A percentile compares a stretch with the other conserved stretches of the same genome.
Evolutionary conservation across 2,113 vertebrate species (phyloP).

Genomic region (Pomatostomus ruficeps): DNA sequence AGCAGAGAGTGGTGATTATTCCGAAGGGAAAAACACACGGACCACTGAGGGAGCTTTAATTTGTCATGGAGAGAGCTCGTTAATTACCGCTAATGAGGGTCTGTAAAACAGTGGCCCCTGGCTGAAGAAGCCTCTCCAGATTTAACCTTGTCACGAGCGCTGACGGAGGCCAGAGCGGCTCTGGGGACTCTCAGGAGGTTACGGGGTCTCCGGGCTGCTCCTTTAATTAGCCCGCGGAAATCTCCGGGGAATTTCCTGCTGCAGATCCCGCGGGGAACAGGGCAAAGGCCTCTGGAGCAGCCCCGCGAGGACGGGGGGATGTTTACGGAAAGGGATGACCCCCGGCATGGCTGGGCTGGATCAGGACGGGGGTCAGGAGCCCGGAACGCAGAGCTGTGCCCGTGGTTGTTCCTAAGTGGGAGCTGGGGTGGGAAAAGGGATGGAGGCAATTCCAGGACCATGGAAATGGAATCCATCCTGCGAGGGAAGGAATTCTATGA

Average conservation of each 20-base stretch:
- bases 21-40: neutral
- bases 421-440: neutral
- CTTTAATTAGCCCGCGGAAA: constrained; percentile 44
- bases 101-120: neutral
- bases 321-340: neutral
- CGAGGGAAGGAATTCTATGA: too few relatives aligned
- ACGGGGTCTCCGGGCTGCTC: neutral
- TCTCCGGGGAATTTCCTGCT: constrained; percentile 29
- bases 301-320: rapidly evolving
- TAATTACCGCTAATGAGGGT: constrained; percentile 24
- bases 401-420: neutral
- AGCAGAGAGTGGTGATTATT: neutral
- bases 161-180: constrained; percentile 63
- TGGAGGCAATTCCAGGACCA: rapidly evolving
- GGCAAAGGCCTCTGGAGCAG: constrained; percentile 4
- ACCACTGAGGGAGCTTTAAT: neutral
- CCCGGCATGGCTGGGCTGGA: neutral
- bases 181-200: neutral
- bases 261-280: neutral
- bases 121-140: neutral
- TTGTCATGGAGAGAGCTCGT: neutral
- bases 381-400: neutral
- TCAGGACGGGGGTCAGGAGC: neutral
- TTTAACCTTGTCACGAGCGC: neutral
- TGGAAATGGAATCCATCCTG: rapidly evolving